Base-by-base conservation (phyloP, 53 echinoderm and acorn worm species). In the Luidia sarsii region DNA sequence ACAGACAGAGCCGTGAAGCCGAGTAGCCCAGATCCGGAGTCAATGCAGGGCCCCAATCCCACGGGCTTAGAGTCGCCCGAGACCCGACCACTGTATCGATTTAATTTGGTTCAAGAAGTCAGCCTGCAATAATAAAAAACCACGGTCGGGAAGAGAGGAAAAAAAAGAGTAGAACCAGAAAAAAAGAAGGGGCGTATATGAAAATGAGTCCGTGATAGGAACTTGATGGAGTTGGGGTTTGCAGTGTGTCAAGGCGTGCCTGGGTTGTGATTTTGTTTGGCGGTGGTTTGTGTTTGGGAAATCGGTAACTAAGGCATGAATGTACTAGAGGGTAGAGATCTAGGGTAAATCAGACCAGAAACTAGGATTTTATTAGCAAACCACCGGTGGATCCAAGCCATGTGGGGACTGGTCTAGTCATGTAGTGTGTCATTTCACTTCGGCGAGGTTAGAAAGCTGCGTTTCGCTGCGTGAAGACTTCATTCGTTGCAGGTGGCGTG, bases 41-140 rank as follows among this genome's bases (percentile, higher is more conserved):
- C 45, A 70, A 48, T 23, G 53, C 50, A 53, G 21, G 20, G 18
- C 16, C n/a, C n/a, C n/a, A n/a, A 34, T 70, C 70, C 70, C 70
- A 70, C 51, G 70, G 70, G 70, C 20, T 35, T 27, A 10, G 33
- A 32, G 10, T 35, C 70, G 52, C 70, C 35, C 22, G 49, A 34
- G 51, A 70, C 70, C 53, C 53, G 32, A 70, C 28, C 53, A 70
- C 70, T 70, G 70, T 70, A 70, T 70, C 70, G 70, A 70, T 70
- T 70, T 70, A 70, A 70, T 70, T 70, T 70, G 70, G 70, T 70
- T 70, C 70, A 70, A 70, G 32, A 70, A 70, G 70, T 70, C 70
- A 70, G 51, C 19, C 70, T 22, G 70, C 33, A 70, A 52, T 70
- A 51, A 70, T 33, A 70, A 49, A 33, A 50, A n/a, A n/a, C 52